These are phyloP conservation scores for Austrofundulus limnaeus DNA, from an alignment of 2,113 vertebrate genomes.

Conservation along the genomic window DNA sequence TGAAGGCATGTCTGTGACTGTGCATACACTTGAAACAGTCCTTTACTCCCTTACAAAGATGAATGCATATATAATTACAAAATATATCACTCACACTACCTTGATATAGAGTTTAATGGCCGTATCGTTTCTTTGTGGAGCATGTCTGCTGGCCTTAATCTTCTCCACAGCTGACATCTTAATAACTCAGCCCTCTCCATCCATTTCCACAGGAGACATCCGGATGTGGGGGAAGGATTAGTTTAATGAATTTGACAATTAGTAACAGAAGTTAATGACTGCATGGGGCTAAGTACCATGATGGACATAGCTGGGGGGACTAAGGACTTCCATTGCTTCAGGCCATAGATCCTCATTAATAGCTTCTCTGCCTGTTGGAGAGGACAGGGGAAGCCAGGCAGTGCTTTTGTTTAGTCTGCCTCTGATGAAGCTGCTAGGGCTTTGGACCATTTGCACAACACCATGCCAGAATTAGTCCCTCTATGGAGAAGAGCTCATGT, in stretches of 20 bases:
- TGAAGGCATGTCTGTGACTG: slow-evolving; percentile 63
- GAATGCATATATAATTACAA: slow-evolving; percentile 77
- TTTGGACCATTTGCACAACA: slow-evolving; percentile 64
- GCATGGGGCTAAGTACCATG: slow-evolving; percentile 80
- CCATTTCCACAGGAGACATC: slow-evolving; percentile 78
- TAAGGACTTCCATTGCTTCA: slow-evolving; percentile 78
- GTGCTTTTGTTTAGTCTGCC: slow-evolving; percentile 82
- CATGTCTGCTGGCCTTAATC: slow-evolving; percentile 78
- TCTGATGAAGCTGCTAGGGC: slow-evolving; percentile 67
- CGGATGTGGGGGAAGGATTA: slow-evolving; percentile 72
- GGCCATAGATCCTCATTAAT: slow-evolving; percentile 84
- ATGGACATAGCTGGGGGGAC: slow-evolving; percentile 80
- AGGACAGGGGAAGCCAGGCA: slow-evolving; percentile 62
- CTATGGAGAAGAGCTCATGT: slow-evolving; percentile 53
- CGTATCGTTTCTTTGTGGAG: slow-evolving; percentile 72
- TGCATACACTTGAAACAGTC: slow-evolving; percentile 65
- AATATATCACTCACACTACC: slow-evolving; percentile 71
- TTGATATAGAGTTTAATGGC: slow-evolving; percentile 76
- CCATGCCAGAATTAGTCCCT: slow-evolving; percentile 47
- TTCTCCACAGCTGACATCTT: slow-evolving; percentile 78
- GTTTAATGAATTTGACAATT: slow-evolving; percentile 86
- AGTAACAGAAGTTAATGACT: slow-evolving; percentile 83
- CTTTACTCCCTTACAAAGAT: slow-evolving; percentile 62
- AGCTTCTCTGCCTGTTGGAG: slow-evolving; percentile 79
- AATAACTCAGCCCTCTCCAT: slow-evolving; percentile 78